Base-by-base conservation (phyloP, 1,140 invertebrate genomes). In the Bombus balteatus region DNA sequence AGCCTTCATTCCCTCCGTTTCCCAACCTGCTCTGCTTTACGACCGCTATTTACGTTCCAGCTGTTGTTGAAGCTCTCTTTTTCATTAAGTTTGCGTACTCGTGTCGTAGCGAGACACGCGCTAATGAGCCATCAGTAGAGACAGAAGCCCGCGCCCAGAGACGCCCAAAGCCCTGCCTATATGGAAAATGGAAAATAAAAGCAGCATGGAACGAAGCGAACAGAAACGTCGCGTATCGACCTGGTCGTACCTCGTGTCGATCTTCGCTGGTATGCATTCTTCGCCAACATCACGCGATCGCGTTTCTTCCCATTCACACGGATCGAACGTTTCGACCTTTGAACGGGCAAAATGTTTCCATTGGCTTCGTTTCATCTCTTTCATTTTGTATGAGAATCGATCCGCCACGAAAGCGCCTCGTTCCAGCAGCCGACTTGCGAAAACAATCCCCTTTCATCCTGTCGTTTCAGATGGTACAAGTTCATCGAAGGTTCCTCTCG, bases 391-490 rank as follows among this genome's bases (percentile, higher is more conserved):
- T 12, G n/a, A 37, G 39, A 65, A 73, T 62, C 70, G 71, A 74
- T 39, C 34, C 81, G 37, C 32, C 66, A 68, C 66, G 66, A 68
- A 68, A 68, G 32, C 66, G 66, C 66, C 32, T 68, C 65, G 65
- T 66, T 66, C 18, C 47, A 53, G 47, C 47, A 53, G 47, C 18
- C 68, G 73, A 66, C 77, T 62, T n/a, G 59, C 28, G 77, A 90
- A 71, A 80, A 85, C 86, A 76, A 87, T 62, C 72, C 39, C 83
- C 80, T 82, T n/a, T 76, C 66, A 41, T 70, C 37, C 59, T 88
- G 9, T 90, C 95, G 95, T 97, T 97, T 47, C 97, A 99, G 98
- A 96, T 98, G 98, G 98, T 98, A 98, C 95, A 99, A 99, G 93
- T 98, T 98, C 94, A 97, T 98, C 87, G 98, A 98, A 87, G 98